These are phyloP conservation scores for Diploscapter pachys DNA, from an alignment of 1,140 invertebrate species.

Conservation along the genomic window DNA sequence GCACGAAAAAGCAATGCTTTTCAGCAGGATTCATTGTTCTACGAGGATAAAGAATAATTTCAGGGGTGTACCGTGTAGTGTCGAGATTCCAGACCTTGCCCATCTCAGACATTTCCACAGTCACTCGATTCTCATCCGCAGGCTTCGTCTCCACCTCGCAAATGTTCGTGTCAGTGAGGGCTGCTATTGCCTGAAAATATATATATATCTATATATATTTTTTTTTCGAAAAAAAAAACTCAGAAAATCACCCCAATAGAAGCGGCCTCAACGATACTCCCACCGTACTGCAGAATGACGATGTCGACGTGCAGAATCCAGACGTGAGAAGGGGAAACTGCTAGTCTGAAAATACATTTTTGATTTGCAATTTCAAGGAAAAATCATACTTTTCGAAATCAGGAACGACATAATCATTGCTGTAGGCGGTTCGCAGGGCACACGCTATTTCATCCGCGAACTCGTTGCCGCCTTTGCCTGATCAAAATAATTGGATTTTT, in stretches of 20 bases:
- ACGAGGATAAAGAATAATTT: no score
- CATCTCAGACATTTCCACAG: conserved; percentile 23
- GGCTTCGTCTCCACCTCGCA: conserved; percentile 12
- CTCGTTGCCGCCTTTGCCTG: conserved; percentile 32
- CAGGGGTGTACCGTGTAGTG: conserved; percentile 1
- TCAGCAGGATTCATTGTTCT: no score
- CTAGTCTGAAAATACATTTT: conserved; percentile 21
- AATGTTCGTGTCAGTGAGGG: conserved; percentile 31
- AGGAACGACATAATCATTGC: conserved; percentile 28
- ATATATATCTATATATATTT: conserved; percentile 9
- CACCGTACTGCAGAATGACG: conserved; percentile 31
- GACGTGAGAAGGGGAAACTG: conserved; percentile 26
- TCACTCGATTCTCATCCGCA: conserved; percentile 25
- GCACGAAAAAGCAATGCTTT: no score
- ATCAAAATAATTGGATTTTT: conserved; percentile 24
- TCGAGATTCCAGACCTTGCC: conserved; percentile 24
- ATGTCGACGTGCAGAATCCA: conserved; percentile 29
- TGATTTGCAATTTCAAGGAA: neutral
- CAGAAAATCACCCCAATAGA: conserved; percentile 25
- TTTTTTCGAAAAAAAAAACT: neutral
- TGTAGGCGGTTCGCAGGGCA: conserved; percentile 31
- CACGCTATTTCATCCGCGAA: conserved; percentile 20
- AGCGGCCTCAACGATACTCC: conserved; percentile 31
- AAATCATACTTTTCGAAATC: conserved; percentile 22
- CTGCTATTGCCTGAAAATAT: conserved; percentile 29